Evolutionary conservation across 2,113 vertebrate species (phyloP).

Genomic region (Melanocharis versteri): DNA sequence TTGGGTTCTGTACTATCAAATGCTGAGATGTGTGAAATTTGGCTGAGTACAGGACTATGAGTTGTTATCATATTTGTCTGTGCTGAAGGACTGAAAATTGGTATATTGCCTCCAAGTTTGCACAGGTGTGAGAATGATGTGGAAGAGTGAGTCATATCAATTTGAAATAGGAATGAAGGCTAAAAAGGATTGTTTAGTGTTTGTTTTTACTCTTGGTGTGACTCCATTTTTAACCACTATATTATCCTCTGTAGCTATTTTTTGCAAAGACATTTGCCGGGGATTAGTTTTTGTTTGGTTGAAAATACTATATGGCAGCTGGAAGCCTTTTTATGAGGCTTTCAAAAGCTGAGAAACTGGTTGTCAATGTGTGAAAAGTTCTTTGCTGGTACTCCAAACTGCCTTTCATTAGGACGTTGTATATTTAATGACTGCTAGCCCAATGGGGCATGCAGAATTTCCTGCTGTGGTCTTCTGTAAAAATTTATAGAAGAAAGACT

Average conservation of each 20-base stretch:
- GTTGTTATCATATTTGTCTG: background rate
- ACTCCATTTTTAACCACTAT: slow-evolving; percentile 26
- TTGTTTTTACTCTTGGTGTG: slow-evolving; percentile 8
- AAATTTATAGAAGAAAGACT: slow-evolving; percentile 40
- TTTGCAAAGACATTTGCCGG: slow-evolving; percentile 43
- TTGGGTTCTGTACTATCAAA: background rate
- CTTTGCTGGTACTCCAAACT: slow-evolving; percentile 23
- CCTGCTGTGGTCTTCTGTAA: slow-evolving; percentile 55
- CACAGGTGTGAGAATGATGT: slow-evolving; percentile 12
- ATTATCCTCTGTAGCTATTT: slow-evolving; percentile 40
- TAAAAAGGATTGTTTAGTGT: background rate
- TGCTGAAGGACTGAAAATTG: background rate
- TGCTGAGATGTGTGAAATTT: background rate
- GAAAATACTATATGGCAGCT: slow-evolving; percentile 53
- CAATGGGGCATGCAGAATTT: slow-evolving; percentile 60
- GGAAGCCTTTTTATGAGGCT: slow-evolving; percentile 35
- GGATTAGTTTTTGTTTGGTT: slow-evolving; percentile 51
- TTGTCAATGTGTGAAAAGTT: slow-evolving; percentile 51
- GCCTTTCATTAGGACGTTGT: slow-evolving; percentile 62
- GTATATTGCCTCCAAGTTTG: slow-evolving; percentile 2
- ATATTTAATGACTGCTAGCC: slow-evolving; percentile 58
- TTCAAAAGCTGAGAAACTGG: slow-evolving; percentile 59
- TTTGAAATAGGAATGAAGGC: background rate
- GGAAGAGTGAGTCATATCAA: background rate
- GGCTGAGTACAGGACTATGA: background rate